Base-by-base conservation (phyloP, 2,888 invertebrate species). In the Oeneis ivallda region DNA sequence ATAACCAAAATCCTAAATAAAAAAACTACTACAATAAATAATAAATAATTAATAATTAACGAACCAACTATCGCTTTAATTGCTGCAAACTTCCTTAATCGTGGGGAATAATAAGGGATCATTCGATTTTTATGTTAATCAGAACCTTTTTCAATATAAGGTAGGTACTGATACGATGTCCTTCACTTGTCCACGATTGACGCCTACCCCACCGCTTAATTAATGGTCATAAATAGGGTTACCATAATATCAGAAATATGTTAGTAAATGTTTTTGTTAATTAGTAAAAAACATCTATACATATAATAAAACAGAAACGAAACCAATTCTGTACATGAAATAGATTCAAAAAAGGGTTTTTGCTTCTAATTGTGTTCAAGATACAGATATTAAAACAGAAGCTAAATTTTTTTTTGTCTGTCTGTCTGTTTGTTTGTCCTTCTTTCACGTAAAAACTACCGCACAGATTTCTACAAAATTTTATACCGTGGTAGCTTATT, bases 151-250 rank as follows among this genome's bases (percentile, higher is more conserved):
- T 72, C 72, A 71, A 74, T 66, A 71, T 61, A 67, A 60, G 61
- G 50, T 59, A 37, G 8, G 7, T 37, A 37, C 6, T 37, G 2
- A 59, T 34, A 34, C 32, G 17, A 49, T 49, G 78, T 79, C 82
- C 82, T 84, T 81, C 78, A 72, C 47, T 49, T 68, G 71, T 71
- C 75, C 75, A 71, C 71, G 74, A 73, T 66, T 72, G 67, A 74
- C 80, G 79, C 80, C 79, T 76, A 76, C 79, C 80, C 79, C 76
- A 76, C 79, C 70, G 66, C 61, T 69, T 75, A 78, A 77, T 77
- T 75, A 78, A 72, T 76, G 75, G 73, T 72, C 77, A 10, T 47
- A 15, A 13, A 15, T n/a, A 47, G 47, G 34, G 47, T 59, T 8
- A 47, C 58, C 58, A 59, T 17, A 15, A 37, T 53, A 1, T 37